Evolutionary conservation across 2,113 vertebrate genomes (phyloP).

Genomic region (Neolamprologus hecqui): DNA sequence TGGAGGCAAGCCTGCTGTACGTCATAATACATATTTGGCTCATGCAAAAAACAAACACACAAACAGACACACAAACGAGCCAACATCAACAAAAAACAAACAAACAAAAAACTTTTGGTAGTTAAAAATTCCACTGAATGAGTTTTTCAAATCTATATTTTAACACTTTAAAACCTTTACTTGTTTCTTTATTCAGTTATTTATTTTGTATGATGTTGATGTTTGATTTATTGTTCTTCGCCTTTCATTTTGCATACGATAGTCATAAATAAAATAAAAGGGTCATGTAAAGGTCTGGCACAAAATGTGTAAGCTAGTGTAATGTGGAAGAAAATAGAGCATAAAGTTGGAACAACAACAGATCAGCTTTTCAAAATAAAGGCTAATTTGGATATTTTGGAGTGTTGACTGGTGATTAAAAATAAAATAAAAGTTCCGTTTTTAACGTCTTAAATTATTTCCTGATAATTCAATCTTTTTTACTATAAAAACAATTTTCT

Average conservation of each 20-base stretch:
- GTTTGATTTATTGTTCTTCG: not conserved
- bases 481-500: not conserved
- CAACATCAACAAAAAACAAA: not conserved
- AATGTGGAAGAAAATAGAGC: not conserved
- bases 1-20: not conserved
- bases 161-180: not conserved
- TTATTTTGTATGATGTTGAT: not conserved
- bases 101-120: not conserved
- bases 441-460: not conserved
- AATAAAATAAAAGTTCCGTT: not conserved
- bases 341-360: not conserved
- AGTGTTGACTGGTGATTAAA: not conserved
- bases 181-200: not conserved
- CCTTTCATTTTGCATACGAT: not conserved
- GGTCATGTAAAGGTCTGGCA: not conserved
- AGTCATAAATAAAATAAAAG: not conserved
- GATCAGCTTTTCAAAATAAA: not conserved
- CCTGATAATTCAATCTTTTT: not conserved
- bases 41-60: not conserved
- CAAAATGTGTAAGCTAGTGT: not conserved
- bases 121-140: not conserved
- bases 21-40: not conserved
- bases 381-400: not conserved
- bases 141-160: not conserved
- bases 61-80: not conserved